Conservation (phyloP, 2,113 vertebrate species). For the Dipodomys merriami region DNA sequence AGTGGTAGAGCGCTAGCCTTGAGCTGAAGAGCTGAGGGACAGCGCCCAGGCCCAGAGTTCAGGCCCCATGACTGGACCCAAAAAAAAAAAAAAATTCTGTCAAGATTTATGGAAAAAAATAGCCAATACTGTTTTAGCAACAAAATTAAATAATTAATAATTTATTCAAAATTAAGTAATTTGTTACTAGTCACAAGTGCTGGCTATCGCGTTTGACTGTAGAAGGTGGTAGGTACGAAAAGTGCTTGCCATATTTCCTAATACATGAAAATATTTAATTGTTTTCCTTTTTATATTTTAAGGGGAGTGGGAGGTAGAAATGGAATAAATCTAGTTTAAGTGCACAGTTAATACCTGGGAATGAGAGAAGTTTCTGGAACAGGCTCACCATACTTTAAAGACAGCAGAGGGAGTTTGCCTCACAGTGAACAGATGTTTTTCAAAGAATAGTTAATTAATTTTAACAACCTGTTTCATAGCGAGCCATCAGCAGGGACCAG, state of each 20-base stretch:
- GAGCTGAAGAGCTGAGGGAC: too few relatives aligned
- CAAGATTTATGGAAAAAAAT: neutral
- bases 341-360: neutral
- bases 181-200: neutral
- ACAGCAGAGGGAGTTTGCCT: neutral
- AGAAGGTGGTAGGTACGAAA: neutral
- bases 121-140: too few relatives aligned
- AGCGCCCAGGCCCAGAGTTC: too few relatives aligned
- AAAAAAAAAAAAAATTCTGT: neutral
- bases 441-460: constrained; percentile 7
- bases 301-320: too few relatives aligned
- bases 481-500: neutral
- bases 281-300: neutral
- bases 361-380: neutral
- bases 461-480: neutral
- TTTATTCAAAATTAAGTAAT: neutral
- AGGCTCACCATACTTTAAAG: neutral
- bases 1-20: too few relatives aligned
- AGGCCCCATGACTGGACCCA: too few relatives aligned
- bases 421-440: constrained; percentile 41
- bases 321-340: neutral
- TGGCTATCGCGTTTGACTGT: neutral
- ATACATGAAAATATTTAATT: neutral
- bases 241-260: neutral
- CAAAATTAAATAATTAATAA: neutral